Conservation (phyloP, 2,797 vertebrate species). For the Falco novaeseelandiae region DNA sequence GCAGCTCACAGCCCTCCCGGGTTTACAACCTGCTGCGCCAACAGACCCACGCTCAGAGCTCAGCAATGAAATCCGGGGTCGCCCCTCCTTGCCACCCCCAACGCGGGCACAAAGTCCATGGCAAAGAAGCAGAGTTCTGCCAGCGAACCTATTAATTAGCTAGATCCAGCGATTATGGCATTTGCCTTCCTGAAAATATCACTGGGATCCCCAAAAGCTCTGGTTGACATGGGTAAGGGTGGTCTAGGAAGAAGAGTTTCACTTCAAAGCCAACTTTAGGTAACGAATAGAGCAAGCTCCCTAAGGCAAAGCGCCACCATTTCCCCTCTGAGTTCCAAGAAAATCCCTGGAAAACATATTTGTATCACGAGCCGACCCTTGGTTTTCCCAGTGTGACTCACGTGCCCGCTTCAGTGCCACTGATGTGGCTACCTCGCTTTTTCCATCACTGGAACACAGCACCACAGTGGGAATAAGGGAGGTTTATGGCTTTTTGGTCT, state of each 20-base stretch:
- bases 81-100: background rate
- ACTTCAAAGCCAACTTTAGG: background rate
- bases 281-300: background rate
- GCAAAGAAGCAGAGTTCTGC: background rate
- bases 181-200: background rate
- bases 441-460: background rate
- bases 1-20: conserved; percentile 26
- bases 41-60: conserved; percentile 14
- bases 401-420: background rate
- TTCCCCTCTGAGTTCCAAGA: background rate
- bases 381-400: background rate
- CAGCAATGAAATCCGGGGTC: background rate
- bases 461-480: background rate
- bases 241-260: background rate
- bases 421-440: background rate
- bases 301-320: background rate
- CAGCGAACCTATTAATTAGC: background rate
- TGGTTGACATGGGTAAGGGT: background rate
- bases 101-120: background rate
- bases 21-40: conserved; percentile 59
- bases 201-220: background rate
- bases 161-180: background rate
- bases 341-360: background rate
- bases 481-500: background rate
- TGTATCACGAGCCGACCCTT: background rate